Evolutionary conservation across 2,797 vertebrate species (phyloP).

Genomic region (Adelosebastes latens): DNA sequence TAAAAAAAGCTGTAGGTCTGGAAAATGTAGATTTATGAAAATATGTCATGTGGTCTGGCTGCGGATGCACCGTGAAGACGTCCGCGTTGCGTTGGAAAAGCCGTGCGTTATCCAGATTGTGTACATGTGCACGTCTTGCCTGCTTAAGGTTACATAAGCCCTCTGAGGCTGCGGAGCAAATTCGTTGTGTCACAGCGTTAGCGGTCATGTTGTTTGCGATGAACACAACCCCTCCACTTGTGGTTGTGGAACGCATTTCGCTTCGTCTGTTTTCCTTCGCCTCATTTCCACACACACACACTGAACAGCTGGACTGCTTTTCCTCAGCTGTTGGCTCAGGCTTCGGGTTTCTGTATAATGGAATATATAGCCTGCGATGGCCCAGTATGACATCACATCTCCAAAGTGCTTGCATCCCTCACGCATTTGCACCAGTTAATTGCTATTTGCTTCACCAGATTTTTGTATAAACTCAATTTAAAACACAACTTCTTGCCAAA

Average conservation of each 20-base stretch:
- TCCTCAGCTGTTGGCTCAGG: slow-evolving; percentile 39
- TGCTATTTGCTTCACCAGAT: neutral
- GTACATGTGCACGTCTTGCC: neutral
- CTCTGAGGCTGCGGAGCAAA: slow-evolving; percentile 51
- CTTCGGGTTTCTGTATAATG: slow-evolving; percentile 26
- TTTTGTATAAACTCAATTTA: neutral
- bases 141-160: slow-evolving; percentile 52
- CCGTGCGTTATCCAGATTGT: slow-evolving; percentile 32
- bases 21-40: slow-evolving; percentile 43
- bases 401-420: neutral
- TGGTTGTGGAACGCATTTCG: slow-evolving; percentile 62
- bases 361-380: slow-evolving; percentile 44
- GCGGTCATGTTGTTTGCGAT: slow-evolving; percentile 64
- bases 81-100: slow-evolving; percentile 2
- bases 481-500: slow-evolving; percentile 2
- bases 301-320: slow-evolving; percentile 61
- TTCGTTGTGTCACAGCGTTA: slow-evolving; percentile 64
- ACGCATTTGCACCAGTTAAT: slow-evolving; percentile 6
- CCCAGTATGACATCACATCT: slow-evolving; percentile 51
- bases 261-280: slow-evolving; percentile 13
- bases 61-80: neutral
- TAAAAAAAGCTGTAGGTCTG: neutral
- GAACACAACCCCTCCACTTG: slow-evolving; percentile 61
- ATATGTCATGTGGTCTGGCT: slow-evolving; percentile 45
- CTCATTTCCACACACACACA: neutral